Percentiles rank a stretch among this genome's conserved stretches.
Conservation (phyloP, 1,140 invertebrate species). For the Papilio aristodemus region DNA sequence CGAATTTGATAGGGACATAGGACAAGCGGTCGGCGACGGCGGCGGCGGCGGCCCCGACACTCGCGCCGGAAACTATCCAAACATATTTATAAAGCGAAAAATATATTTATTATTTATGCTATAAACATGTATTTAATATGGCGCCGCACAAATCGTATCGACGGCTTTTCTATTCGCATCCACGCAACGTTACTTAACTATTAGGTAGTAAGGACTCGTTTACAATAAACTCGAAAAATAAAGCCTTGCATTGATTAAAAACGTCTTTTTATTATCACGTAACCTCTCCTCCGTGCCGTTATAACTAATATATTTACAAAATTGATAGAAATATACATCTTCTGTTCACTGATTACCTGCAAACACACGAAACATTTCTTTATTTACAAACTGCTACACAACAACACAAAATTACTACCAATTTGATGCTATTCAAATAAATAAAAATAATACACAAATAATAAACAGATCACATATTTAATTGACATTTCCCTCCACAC, state of each 20-base stretch:
- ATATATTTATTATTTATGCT: slow-evolving; percentile 61
- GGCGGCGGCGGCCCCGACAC: slow-evolving; percentile 40
- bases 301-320: slow-evolving; percentile 33
- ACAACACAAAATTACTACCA: too few species aligned
- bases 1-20: slow-evolving; percentile 43
- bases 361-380: background rate
- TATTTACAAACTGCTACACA: too few species aligned
- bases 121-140: slow-evolving; percentile 57
- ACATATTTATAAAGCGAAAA: slow-evolving; percentile 27
- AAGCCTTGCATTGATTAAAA: slow-evolving; percentile 73
- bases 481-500: too few species aligned
- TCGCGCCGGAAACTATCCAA: slow-evolving; percentile 25
- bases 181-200: slow-evolving; percentile 76
- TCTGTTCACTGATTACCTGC: slow-evolving; percentile 8
- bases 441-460: too few species aligned
- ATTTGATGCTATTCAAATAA: too few species aligned
- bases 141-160: slow-evolving; percentile 57
- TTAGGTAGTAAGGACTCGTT: slow-evolving; percentile 70
- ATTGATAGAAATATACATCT: background rate
- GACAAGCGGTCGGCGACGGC: slow-evolving; percentile 40
- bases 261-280: slow-evolving; percentile 54
- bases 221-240: slow-evolving; percentile 67
- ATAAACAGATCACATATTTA: too few species aligned
- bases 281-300: slow-evolving; percentile 5
- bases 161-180: slow-evolving; percentile 64